Conservation (phyloP, 2,797 vertebrate species). For the Acanthopagrus latus region DNA sequence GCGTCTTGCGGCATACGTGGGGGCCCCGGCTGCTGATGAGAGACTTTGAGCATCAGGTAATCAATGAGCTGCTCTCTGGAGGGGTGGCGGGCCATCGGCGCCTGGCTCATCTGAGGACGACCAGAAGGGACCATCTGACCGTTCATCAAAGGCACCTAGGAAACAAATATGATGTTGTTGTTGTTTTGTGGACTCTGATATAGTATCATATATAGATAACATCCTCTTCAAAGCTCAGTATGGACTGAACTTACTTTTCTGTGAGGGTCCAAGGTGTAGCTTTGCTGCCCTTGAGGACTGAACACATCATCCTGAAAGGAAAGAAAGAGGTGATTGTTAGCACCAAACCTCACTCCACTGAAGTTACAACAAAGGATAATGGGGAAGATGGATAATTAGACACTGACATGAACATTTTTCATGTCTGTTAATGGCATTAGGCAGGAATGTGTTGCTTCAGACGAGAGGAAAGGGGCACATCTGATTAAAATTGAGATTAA, state of each 20-base stretch:
- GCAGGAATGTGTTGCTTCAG: slow-evolving; percentile 35
- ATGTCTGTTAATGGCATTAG: slow-evolving; percentile 18
- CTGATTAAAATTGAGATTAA: slow-evolving; percentile 26
- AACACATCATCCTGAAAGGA: slow-evolving; percentile 91
- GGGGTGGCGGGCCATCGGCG: slow-evolving; percentile 91
- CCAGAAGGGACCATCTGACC: slow-evolving; percentile 92
- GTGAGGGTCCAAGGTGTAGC: slow-evolving; percentile 88
- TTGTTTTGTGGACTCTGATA: neutral
- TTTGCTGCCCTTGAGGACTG: slow-evolving; percentile 87
- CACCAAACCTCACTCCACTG: neutral
- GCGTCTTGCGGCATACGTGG: slow-evolving; percentile 87
- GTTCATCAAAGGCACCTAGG: slow-evolving; percentile 95
- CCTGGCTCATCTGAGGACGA: slow-evolving; percentile 90
- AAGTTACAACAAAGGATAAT: slow-evolving; percentile 15
- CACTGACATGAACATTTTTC: slow-evolving; percentile 1
- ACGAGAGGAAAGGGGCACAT: slow-evolving; percentile 1
- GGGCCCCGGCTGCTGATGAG: slow-evolving; percentile 89
- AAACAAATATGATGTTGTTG: neutral
- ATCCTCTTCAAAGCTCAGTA: neutral
- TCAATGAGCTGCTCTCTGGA: slow-evolving; percentile 97
- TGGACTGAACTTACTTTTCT: slow-evolving; percentile 89
- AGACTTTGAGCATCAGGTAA: slow-evolving; percentile 97
- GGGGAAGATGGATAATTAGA: neutral
- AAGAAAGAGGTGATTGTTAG: slow-evolving; percentile 32
- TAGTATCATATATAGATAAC: too few relatives aligned